phyloP scores from a whole-genome alignment of 2,888 invertebrate species.

The Tineola bisselliella region DNA sequence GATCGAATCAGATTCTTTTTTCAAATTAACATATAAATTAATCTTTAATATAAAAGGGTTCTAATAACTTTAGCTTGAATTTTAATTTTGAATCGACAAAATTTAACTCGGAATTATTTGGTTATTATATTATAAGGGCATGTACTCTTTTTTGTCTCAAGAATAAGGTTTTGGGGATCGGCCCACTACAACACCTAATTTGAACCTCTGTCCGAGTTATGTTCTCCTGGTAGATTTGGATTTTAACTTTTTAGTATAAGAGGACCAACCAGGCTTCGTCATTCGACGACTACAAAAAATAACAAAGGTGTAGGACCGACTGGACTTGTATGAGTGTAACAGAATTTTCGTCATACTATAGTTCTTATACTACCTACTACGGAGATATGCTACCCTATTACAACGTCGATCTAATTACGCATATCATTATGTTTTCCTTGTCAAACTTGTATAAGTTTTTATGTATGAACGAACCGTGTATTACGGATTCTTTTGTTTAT shows the following conservation, averaged over 20 bases:
- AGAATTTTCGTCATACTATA: background rate
- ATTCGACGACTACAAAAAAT: background rate
- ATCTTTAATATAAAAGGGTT: too few relatives aligned
- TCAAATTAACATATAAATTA: too few relatives aligned
- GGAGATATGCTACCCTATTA: slow-evolving; percentile 54
- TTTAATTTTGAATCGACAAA: too few relatives aligned
- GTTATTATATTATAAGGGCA: too few relatives aligned
- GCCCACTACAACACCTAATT: background rate
- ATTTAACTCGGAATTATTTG: too few relatives aligned
- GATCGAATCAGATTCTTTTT: too few relatives aligned
- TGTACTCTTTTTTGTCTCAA: too few relatives aligned
- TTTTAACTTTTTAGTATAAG: background rate
- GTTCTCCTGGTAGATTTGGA: background rate
- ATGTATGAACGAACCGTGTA: too few relatives aligned
- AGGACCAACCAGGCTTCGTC: background rate
- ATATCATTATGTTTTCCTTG: slow-evolving; percentile 46
- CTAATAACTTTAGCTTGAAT: too few relatives aligned
- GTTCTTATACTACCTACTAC: background rate
- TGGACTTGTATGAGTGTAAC: background rate
- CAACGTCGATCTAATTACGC: slow-evolving; percentile 67
- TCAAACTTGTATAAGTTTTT: too few relatives aligned
- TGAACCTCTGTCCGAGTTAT: background rate
- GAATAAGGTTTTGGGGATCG: too few relatives aligned
- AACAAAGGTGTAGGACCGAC: background rate
- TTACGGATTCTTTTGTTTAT: too few relatives aligned